Conservation (phyloP, 2,113 vertebrate species). For the Struthidea cinerea region DNA sequence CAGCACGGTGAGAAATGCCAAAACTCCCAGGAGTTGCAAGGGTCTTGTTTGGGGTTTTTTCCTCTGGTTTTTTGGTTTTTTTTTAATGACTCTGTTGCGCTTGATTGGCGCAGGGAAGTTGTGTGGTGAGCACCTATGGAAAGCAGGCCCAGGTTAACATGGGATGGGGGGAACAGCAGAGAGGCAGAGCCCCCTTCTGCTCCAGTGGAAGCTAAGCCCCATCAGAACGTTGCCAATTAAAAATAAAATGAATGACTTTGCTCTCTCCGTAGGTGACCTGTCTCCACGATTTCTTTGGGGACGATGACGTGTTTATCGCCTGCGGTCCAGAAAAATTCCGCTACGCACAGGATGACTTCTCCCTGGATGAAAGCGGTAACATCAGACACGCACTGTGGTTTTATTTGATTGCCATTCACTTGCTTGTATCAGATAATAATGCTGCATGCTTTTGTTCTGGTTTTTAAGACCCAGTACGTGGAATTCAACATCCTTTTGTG, state of each 20-base stretch:
- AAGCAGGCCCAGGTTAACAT: accelerated
- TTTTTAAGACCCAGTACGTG: not conserved
- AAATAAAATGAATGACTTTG: slow-evolving; percentile 21
- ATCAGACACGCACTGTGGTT: not conserved
- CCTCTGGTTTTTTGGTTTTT: accelerated
- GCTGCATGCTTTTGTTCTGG: not conserved
- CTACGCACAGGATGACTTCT: slow-evolving; percentile 97
- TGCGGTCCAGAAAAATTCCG: slow-evolving; percentile 98
- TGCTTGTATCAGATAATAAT: not conserved
- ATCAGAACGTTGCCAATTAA: not conserved
- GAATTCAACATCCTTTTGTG: not conserved
- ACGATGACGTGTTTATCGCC: slow-evolving; percentile 96
- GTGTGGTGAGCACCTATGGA: not conserved
- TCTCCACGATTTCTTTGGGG: slow-evolving; percentile 98
- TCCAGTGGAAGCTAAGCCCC: not conserved
- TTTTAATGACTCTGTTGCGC: not conserved
- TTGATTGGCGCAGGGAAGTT: not conserved
- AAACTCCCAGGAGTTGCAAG: not conserved
- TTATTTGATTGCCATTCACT: not conserved
- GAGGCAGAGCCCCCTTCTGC: not conserved
- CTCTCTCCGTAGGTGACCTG: slow-evolving; percentile 86
- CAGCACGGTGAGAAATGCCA: not conserved
- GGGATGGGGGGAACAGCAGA: not conserved
- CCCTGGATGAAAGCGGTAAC: slow-evolving; percentile 94
- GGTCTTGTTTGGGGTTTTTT: not conserved